Evolutionary conservation across 2,113 vertebrate species (phyloP), one percentile per base, ranked within the genome.

Genomic region (Ptilonorhynchus violaceus): DNA sequence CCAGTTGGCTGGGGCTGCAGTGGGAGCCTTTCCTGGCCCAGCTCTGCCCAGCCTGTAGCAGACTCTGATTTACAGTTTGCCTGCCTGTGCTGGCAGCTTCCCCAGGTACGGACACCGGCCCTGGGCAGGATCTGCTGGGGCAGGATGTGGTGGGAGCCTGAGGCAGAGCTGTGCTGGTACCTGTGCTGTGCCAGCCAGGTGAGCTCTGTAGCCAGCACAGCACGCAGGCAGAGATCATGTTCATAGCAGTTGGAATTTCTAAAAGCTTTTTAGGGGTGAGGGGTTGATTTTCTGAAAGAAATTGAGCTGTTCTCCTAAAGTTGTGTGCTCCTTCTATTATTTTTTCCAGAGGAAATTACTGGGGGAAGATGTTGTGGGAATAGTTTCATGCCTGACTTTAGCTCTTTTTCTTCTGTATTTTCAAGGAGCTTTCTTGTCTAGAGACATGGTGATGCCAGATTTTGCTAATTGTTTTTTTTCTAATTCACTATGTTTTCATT

Each of bases 61-160:
- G 53, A 37, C 11, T 46, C n/a, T 80, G 85, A 63, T 63, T 84
- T 76, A 25, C 79, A 49, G 3, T 0, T 55, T 63, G 70, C 20
- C 13, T 47, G 20, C 15, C 33, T 15, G 50, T 8, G 59, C 89
- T 84, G 89, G 79, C 89, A 28, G 3, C 25, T 20, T 31, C 79
- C 50, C 82, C 16, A 10, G 53, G 11, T 2, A 4, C 17, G 2
- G 7, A 3, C 24, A 2, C 7, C 1, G 0, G 18, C n/a, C 3
- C 12, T 31, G 60, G 77, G 85, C 85, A 79, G 67, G 25, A 6
- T 2, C 56, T 1, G 28, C 52, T 74, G 37, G 31, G 28, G 56
- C 91, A 28, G 83, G 83, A 62, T 56, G 66, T 64, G 88, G 62
- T 44, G 81, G 75, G 76, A 16, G 72, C 44, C 85, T 4, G 2